phyloP scores from a whole-genome alignment of 2,888 invertebrate genomes.

The Desoria tigrina region DNA sequence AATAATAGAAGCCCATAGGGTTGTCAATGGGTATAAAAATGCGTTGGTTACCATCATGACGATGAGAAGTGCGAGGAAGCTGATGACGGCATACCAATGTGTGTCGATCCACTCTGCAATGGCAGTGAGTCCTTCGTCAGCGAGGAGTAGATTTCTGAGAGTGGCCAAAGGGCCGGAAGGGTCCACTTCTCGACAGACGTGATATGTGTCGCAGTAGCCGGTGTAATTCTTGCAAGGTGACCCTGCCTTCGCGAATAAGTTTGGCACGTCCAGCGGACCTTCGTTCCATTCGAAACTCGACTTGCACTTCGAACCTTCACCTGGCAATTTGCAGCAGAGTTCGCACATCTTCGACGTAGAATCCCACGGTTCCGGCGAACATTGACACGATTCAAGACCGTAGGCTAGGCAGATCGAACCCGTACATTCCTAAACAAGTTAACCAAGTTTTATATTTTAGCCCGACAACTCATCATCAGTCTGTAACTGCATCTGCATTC shows the following conservation, averaged over 20 bases:
- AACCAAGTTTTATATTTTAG: too few relatives aligned
- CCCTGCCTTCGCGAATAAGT: conserved; percentile 89
- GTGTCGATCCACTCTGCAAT: conserved; percentile 83
- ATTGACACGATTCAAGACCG: conserved; percentile 93
- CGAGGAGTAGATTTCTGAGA: conserved; percentile 77
- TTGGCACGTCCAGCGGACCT: conserved; percentile 85
- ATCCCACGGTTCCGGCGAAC: conserved; percentile 76
- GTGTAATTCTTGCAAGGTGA: conserved; percentile 92
- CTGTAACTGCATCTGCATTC: too few relatives aligned
- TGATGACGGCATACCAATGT: conserved; percentile 87
- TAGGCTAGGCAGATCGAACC: conserved; percentile 97
- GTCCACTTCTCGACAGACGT: conserved; percentile 79
- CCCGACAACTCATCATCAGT: too few relatives aligned
- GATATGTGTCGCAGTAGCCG: conserved; percentile 70
- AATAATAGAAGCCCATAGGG: neutral
- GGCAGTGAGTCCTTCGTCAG: conserved; percentile 85
- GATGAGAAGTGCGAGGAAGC: conserved; percentile 73
- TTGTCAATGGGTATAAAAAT: neutral
- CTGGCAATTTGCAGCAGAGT: conserved; percentile 85
- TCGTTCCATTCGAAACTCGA: conserved; percentile 90
- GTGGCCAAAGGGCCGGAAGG: conserved; percentile 90
- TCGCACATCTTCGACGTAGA: conserved; percentile 85
- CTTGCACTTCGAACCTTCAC: conserved; percentile 76
- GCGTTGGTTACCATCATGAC: conserved; percentile 70
- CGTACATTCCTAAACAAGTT: conserved; percentile 76